phyloP scores from a whole-genome alignment of 2,888 invertebrate genomes.

The Parelbella ahira region DNA sequence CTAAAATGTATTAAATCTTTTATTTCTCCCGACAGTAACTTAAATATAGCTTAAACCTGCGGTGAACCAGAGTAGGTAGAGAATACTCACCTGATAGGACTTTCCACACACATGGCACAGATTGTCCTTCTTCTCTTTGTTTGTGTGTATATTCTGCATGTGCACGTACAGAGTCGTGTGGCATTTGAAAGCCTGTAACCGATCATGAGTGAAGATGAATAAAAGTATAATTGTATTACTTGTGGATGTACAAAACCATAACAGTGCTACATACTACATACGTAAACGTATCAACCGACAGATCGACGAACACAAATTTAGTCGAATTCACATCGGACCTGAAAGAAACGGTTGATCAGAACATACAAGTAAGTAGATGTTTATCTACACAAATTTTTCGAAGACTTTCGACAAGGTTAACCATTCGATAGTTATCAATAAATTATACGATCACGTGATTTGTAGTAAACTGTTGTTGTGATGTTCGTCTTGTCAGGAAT shows the following conservation, averaged over 20 bases:
- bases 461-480: too few species aligned
- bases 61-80: too few species aligned
- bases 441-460: too few species aligned
- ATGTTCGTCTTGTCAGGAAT: neutral
- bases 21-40: too few species aligned
- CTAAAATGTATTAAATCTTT: too few species aligned
- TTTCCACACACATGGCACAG: conserved; percentile 73
- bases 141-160: conserved; percentile 60
- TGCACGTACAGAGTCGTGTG: conserved; percentile 71
- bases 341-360: conserved; percentile 6
- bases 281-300: too few species aligned
- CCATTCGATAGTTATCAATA: neutral
- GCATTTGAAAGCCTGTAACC: conserved; percentile 64
- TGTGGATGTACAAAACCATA: too few species aligned
- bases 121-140: conserved; percentile 59
- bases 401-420: conserved; percentile 1
- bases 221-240: too few species aligned
- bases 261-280: too few species aligned
- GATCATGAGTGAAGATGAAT: too few species aligned
- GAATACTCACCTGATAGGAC: conserved; percentile 56
- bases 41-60: too few species aligned
- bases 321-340: conserved; percentile 2
- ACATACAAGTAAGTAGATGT: conserved; percentile 4
- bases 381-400: neutral
- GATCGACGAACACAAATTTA: conserved; percentile 10